Conservation (phyloP, 2,797 vertebrate genomes). For the Chiroxiphia lanceolata region DNA sequence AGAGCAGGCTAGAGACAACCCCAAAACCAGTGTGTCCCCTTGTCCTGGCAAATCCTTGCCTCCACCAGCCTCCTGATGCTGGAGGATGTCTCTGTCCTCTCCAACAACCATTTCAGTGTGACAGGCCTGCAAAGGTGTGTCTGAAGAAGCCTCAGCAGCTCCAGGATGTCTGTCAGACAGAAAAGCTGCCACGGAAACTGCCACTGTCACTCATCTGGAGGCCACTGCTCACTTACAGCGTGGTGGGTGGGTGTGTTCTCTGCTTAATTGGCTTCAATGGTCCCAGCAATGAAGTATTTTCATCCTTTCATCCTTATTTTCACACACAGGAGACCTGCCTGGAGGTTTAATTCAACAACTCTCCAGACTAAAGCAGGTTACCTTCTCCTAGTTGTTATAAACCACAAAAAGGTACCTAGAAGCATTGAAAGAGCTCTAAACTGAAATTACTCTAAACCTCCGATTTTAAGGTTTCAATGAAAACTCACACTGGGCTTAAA, state of each 20-base stretch:
- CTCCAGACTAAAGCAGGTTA: neutral
- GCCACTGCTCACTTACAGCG: neutral
- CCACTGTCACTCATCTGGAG: neutral
- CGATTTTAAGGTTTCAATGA: neutral
- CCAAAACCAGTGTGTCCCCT: neutral
- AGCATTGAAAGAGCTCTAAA: neutral
- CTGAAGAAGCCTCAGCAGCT: neutral
- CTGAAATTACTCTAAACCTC: neutral
- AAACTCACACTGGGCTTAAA: neutral
- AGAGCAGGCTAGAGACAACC: neutral
- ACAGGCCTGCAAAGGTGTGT: neutral
- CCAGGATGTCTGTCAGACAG: neutral
- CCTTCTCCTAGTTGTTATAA: neutral
- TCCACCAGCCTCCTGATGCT: neutral
- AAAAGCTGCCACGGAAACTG: neutral
- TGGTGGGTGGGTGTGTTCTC: accelerated
- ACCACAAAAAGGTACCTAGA: neutral
- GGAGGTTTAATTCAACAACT: neutral
- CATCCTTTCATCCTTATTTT: neutral
- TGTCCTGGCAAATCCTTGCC: neutral
- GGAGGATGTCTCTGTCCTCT: neutral
- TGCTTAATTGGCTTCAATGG: neutral
- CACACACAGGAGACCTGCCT: neutral
- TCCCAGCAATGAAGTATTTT: neutral
- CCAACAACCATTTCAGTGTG: neutral